A percentile compares a stretch with the other conserved stretches of the same genome.
These are phyloP conservation scores for Eilema depressum DNA, from an alignment of 2,888 invertebrate species.

Conservation along the genomic window DNA sequence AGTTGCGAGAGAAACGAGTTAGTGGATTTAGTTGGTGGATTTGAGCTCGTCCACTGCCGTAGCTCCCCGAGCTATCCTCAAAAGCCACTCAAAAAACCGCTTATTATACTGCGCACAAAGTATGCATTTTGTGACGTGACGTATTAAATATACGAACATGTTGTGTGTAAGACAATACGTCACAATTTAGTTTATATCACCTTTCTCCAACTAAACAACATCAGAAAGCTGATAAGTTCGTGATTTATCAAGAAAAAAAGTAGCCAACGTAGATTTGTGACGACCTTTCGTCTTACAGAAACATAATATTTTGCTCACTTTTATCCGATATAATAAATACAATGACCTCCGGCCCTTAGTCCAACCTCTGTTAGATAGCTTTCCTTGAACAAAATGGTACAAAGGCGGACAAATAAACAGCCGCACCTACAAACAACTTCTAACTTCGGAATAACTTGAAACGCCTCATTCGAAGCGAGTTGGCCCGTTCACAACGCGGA, in stretches of 20 bases:
- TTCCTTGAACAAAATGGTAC: conserved; percentile 2
- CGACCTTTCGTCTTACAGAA: neutral
- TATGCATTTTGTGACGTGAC: too few relatives aligned
- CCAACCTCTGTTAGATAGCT: neutral
- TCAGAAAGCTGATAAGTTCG: neutral
- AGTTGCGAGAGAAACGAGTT: too few relatives aligned
- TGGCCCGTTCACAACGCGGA: conserved; percentile 7
- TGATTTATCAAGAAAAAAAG: conserved; percentile 1
- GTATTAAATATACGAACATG: too few relatives aligned
- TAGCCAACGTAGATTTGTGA: neutral
- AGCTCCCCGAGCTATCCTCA: too few relatives aligned
- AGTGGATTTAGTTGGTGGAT: too few relatives aligned
- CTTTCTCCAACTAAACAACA: neutral
- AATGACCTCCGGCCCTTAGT: neutral
- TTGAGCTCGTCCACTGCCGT: too few relatives aligned
- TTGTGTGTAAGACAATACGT: neutral
- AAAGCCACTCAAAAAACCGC: too few relatives aligned
- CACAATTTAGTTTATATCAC: neutral
- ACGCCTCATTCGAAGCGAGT: neutral
- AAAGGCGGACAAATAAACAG: conserved; percentile 14
- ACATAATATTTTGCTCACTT: conserved; percentile 6
- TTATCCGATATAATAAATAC: conserved; percentile 1
- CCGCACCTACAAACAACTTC: neutral
- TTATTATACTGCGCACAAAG: too few relatives aligned
- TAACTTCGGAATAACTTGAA: conserved; percentile 4